Conservation (phyloP, 2,113 vertebrate species). For the Physeter macrocephalus region DNA sequence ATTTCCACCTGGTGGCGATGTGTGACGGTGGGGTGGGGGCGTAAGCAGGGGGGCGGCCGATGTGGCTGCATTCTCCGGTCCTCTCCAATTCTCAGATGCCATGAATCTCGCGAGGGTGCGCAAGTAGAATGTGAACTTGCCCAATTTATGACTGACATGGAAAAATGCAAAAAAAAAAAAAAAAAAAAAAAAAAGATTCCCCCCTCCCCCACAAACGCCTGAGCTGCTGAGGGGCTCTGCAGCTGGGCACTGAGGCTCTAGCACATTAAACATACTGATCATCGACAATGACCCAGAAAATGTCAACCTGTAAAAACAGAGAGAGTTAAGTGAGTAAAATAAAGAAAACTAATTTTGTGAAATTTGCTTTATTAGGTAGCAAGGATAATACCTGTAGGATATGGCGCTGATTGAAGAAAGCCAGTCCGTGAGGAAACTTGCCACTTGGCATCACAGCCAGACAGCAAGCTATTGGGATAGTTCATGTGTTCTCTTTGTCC, state of each 20-base stretch:
- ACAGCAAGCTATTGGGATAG: not conserved
- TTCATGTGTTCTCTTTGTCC: not conserved
- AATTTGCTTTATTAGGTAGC: conserved; percentile 84
- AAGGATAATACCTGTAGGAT: conserved; percentile 97
- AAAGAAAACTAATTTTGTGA: not conserved
- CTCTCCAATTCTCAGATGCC: not conserved
- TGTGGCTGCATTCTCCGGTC: accelerated
- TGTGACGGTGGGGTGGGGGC: not conserved
- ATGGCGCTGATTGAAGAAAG: conserved; percentile 85
- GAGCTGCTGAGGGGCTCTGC: not conserved
- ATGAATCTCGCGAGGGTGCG: not conserved
- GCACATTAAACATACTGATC: not conserved
- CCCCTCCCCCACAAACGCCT: too few relatives aligned
- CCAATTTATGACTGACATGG: not conserved
- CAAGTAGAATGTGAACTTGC: not conserved
- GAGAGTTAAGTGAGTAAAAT: not conserved
- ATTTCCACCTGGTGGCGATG: accelerated
- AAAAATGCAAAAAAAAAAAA: not conserved
- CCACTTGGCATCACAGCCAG: not conserved
- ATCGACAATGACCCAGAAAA: not conserved
- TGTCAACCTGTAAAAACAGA: not conserved
- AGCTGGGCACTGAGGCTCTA: accelerated
- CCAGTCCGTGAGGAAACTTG: accelerated
- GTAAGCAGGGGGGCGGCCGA: too few relatives aligned
- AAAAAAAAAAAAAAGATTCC: too few relatives aligned